A percentile compares a stretch with the other conserved stretches of the same genome.
These are phyloP conservation scores for Mobula birostris DNA, from an alignment of 2,113 vertebrate genomes.

Conservation along the genomic window DNA sequence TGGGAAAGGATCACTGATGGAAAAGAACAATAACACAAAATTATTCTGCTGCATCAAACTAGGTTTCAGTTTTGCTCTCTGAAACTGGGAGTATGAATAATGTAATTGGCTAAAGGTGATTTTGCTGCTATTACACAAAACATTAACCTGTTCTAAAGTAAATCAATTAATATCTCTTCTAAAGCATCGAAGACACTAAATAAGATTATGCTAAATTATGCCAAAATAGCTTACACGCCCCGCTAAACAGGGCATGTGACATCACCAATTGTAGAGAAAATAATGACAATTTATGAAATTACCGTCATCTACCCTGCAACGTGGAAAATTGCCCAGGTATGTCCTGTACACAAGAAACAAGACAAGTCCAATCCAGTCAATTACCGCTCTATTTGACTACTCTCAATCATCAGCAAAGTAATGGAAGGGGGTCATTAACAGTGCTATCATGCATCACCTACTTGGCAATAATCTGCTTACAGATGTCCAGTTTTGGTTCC, in stretches of 20 bases:
- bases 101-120: not conserved
- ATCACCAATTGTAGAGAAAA: not conserved
- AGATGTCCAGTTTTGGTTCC: too few relatives aligned
- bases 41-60: not conserved
- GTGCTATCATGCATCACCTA: too few relatives aligned
- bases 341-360: too few relatives aligned
- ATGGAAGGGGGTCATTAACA: too few relatives aligned
- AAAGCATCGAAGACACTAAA: not conserved
- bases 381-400: too few relatives aligned
- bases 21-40: not conserved
- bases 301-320: too few relatives aligned
- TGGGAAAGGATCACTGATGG: not conserved
- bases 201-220: not conserved
- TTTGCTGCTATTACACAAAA: not conserved
- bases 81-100: not conserved
- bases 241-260: not conserved
- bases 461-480: too few relatives aligned
- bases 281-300: not conserved
- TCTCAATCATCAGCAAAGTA: too few relatives aligned
- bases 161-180: not conserved
- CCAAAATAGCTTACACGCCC: not conserved
- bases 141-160: not conserved
- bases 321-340: too few relatives aligned
- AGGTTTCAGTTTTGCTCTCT: not conserved
- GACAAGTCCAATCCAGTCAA: too few relatives aligned